These are phyloP conservation scores for Drosophila arizonae DNA, from an alignment of 1,140 invertebrate genomes.

Conservation along the genomic window DNA sequence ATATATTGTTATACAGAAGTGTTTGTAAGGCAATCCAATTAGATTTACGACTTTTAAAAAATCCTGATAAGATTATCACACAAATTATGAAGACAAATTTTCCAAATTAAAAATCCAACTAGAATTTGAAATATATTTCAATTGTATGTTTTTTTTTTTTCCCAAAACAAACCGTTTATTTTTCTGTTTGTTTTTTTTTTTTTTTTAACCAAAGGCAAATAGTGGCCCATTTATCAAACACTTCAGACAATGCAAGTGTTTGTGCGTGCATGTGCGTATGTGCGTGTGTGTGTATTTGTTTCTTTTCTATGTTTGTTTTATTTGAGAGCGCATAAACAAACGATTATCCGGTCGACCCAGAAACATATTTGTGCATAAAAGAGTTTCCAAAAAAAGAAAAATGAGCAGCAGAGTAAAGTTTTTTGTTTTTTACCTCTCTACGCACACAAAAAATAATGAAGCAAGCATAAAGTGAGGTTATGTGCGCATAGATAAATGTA, in stretches of 20 bases:
- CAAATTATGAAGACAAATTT: too few species aligned
- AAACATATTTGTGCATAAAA: slow-evolving; percentile 39
- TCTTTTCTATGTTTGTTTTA: slow-evolving; percentile 21
- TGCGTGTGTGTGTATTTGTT: slow-evolving; percentile 16
- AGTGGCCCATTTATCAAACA: slow-evolving; percentile 20
- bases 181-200: background rate
- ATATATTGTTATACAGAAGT: too few species aligned
- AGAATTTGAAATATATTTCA: too few species aligned
- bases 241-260: slow-evolving; percentile 40
- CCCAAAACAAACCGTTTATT: background rate
- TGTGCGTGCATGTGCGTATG: background rate
- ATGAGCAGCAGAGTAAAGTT: slow-evolving; percentile 11
- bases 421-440: background rate
- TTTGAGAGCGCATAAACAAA: slow-evolving; percentile 40
- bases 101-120: too few species aligned
- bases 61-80: too few species aligned
- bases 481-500: slow-evolving; percentile 7
- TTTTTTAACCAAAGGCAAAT: slow-evolving; percentile 8
- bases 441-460: slow-evolving; percentile 22
- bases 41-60: too few species aligned
- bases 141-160: background rate
- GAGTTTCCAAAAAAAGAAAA: slow-evolving; percentile 22
- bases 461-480: slow-evolving; percentile 29
- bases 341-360: slow-evolving; percentile 41
- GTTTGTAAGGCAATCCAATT: too few species aligned